A percentile compares a stretch with the other conserved stretches of the same genome.
Evolutionary conservation across 2,113 vertebrate species (phyloP).

Genomic region (Reinhardtius hippoglossoides): DNA sequence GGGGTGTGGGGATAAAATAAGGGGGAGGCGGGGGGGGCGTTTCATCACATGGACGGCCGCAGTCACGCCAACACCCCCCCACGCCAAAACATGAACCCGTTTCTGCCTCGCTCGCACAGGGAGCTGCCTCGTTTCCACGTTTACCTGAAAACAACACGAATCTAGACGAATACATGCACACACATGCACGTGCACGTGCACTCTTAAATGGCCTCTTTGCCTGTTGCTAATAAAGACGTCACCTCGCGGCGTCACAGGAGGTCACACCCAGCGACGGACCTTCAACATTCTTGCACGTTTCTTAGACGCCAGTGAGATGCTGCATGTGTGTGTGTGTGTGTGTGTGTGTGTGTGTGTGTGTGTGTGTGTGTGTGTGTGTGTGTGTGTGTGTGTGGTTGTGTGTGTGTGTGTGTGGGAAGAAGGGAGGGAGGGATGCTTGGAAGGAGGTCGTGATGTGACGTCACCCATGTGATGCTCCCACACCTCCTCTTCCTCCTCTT

Average conservation of each 20-base stretch:
- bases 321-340: slow-evolving; percentile 14
- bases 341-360: slow-evolving; percentile 14
- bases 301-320: not conserved
- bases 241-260: no score
- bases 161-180: not conserved
- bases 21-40: not conserved
- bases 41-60: slow-evolving; percentile 42
- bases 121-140: not conserved
- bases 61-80: slow-evolving; percentile 29
- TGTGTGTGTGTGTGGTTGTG: slow-evolving; percentile 14
- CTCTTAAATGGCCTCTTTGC: not conserved
- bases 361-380: slow-evolving; percentile 15
- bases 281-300: not conserved
- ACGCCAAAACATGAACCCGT: slow-evolving; percentile 10
- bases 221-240: not conserved
- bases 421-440: slow-evolving; percentile 49
- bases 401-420: slow-evolving; percentile 6
- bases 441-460: slow-evolving; percentile 70
- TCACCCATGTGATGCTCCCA: slow-evolving; percentile 61
- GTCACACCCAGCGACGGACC: not conserved
- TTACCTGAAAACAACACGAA: not conserved
- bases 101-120: not conserved
- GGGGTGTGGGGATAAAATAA: not conserved
- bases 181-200: not conserved
- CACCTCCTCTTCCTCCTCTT: slow-evolving; percentile 52